Evolutionary conservation across 1,140 invertebrate species (phyloP).

Genomic region (Ostrea denselamellosa): DNA sequence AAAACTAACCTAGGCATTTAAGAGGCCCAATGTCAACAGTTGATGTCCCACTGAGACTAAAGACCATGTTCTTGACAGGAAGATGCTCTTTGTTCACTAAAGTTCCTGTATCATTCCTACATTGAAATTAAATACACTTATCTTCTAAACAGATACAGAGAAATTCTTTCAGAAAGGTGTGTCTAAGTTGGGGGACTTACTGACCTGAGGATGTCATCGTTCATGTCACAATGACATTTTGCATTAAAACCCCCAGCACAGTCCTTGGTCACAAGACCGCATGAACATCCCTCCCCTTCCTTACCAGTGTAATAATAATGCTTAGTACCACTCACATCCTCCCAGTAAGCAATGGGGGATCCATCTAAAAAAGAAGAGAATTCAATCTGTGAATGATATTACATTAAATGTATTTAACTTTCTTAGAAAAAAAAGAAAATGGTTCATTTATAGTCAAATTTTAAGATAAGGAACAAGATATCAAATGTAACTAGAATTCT

Average conservation of each 20-base stretch:
- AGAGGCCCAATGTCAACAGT: constrained; percentile 49
- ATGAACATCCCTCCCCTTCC: constrained; percentile 39
- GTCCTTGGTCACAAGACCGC: neutral
- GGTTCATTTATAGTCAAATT: no score
- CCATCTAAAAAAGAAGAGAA: constrained; percentile 27
- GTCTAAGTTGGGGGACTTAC: neutral
- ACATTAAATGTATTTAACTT: neutral
- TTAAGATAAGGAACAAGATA: neutral
- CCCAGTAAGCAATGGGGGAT: constrained; percentile 37
- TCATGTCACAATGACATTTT: constrained; percentile 52
- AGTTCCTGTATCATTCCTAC: constrained; percentile 46
- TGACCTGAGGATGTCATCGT: constrained; percentile 23
- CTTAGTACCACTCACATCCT: constrained; percentile 22
- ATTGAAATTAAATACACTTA: neutral
- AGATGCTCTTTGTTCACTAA: constrained; percentile 45
- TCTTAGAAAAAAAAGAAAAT: no score
- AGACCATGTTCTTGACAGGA: constrained; percentile 28
- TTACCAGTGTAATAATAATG: constrained; percentile 44
- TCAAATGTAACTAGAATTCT: neutral
- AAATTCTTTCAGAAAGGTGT: neutral
- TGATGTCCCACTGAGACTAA: neutral
- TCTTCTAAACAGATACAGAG: neutral
- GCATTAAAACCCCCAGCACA: constrained; percentile 31
- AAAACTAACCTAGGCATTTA: constrained; percentile 42
- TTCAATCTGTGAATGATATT: neutral